Evolutionary conservation across 2,113 vertebrate genomes (phyloP).

Genomic region (Monopterus albus): DNA sequence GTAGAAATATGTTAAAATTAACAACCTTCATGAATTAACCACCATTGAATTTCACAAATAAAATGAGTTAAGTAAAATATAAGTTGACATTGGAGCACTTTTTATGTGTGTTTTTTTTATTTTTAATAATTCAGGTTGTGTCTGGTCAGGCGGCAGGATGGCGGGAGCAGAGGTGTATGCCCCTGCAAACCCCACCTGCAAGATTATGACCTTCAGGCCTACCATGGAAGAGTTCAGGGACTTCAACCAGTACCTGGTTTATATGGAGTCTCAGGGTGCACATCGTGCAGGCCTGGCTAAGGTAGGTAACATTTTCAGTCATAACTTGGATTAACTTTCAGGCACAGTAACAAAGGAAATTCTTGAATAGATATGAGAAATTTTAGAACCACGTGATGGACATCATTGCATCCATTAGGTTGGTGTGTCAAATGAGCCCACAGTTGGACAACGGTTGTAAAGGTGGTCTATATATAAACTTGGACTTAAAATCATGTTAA

Average conservation of each 20-base stretch:
- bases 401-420: neutral
- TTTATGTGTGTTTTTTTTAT: neutral
- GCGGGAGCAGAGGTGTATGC: slow-evolving; percentile 81
- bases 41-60: too few relatives aligned
- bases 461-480: neutral
- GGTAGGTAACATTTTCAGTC: slow-evolving; percentile 72
- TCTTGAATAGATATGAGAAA: neutral
- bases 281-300: slow-evolving; percentile 96
- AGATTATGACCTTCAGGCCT: slow-evolving; percentile 97
- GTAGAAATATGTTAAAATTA: too few relatives aligned
- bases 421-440: neutral
- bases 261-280: slow-evolving; percentile 96
- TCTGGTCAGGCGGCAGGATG: slow-evolving; percentile 82
- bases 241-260: slow-evolving; percentile 92
- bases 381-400: neutral
- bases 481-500: too few relatives aligned
- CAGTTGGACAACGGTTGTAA: neutral
- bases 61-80: too few relatives aligned
- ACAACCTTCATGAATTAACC: too few relatives aligned
- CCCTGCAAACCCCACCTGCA: slow-evolving; percentile 91
- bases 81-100: too few relatives aligned
- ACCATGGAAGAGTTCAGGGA: slow-evolving; percentile 93
- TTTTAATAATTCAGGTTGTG: slow-evolving; percentile 46
- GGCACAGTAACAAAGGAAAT: neutral
- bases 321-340: neutral